Base-by-base conservation (phyloP, 2,113 vertebrate genomes). In the Glareola pratincola region DNA sequence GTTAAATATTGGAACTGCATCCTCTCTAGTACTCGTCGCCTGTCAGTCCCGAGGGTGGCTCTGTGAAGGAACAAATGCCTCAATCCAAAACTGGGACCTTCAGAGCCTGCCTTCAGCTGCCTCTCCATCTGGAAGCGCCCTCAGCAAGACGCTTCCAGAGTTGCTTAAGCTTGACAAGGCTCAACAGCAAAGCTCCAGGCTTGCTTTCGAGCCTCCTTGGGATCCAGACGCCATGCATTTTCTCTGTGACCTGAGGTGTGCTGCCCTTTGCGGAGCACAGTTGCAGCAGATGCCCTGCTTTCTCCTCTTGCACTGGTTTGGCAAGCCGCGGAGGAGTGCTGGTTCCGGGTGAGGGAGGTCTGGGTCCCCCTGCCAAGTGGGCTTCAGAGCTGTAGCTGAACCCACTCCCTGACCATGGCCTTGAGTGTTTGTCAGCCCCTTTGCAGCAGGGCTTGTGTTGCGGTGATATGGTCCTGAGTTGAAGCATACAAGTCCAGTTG, bases 161-260 rank as follows among this genome's bases (percentile, higher is more conserved):
- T 15, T 37, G 50, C 41, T 82, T 22, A n/a, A 62, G 66, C 62
- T 66, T 48, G 57, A 66, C 30, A 7, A 3, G 59, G 45, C 75
- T 83, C 41, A 30, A 4, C 32, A 45, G 88, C 67, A 50, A 22
- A 79, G 54, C 68, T 62, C 12, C 72, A 26, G 59, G 1, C 34
- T 64, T 67, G 60, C 62, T 43, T 9, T 10, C 10, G 23, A 47
- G 66, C 48, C 15, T 6, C 4, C 20, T 2, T 34, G 67, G 53
- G 27, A 22, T 43, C 56, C 26, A 6, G 14, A 3, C 48, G 10
- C 63, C 7, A 0, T 12, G 50, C 10, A 0, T 48, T 41, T 37
- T 14, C 39, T n/a, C 34, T 0, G 2, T 64, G 81, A 32, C 88
- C 53, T 23, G 67, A 12, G 54, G 29, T 11, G 17, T 3, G 10